Evolutionary conservation across 2,888 invertebrate genomes (phyloP).

Genomic region (Ptilodon capucinus): DNA sequence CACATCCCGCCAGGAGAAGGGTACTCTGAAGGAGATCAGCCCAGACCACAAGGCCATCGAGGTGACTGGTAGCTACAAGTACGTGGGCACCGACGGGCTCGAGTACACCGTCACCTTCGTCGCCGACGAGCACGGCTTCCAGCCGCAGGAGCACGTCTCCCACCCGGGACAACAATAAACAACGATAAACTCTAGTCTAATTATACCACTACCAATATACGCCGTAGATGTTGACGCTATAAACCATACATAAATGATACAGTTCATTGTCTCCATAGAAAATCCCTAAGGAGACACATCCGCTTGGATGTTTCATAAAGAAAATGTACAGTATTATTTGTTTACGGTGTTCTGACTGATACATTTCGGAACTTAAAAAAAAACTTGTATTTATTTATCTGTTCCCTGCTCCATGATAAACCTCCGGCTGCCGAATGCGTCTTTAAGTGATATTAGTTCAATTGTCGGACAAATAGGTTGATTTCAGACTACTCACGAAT

Average conservation of each 20-base stretch:
- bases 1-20: constrained; percentile 61
- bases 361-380: background rate
- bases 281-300: background rate
- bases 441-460: too few species aligned
- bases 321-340: background rate
- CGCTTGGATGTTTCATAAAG: background rate
- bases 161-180: constrained; percentile 21
- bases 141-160: constrained; percentile 49
- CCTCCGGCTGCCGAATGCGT: background rate
- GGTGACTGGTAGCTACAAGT: constrained; percentile 67
- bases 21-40: constrained; percentile 63
- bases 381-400: background rate
- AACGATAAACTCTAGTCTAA: background rate
- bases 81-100: constrained; percentile 67
- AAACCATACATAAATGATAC: background rate
- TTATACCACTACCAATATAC: background rate
- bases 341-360: background rate
- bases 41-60: constrained; percentile 61
- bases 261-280: background rate
- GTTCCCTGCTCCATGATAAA: background rate
- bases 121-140: constrained; percentile 79
- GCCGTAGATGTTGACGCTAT: background rate
- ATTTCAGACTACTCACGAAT: too few species aligned
- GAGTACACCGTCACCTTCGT: constrained; percentile 69
- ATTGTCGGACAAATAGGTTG: too few species aligned